These are phyloP conservation scores for Ephestia elutella DNA, from an alignment of 1,140 invertebrate species.

Conservation along the genomic window DNA sequence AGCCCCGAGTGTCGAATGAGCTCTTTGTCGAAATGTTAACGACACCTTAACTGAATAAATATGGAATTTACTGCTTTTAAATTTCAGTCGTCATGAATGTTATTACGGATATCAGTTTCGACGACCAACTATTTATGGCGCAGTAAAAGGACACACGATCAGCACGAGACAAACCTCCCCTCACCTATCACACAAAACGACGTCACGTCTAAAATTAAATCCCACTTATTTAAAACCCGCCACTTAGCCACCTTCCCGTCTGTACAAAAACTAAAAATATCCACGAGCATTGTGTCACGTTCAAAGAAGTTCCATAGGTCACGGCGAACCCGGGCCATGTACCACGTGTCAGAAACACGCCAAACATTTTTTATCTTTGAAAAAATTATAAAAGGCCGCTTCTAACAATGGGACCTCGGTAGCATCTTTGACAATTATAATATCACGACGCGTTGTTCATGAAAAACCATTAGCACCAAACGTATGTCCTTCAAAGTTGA, in stretches of 20 bases:
- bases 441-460: slow-evolving; percentile 42
- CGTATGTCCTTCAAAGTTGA: slow-evolving; percentile 32
- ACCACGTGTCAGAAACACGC: slow-evolving; percentile 71
- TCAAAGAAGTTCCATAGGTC: slow-evolving; percentile 73
- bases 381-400: slow-evolving; percentile 70
- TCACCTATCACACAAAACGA: slow-evolving; percentile 51
- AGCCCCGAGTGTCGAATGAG: slow-evolving; percentile 21
- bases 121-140: slow-evolving; percentile 25
- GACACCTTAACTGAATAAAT: slow-evolving; percentile 24
- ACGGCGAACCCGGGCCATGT: slow-evolving; percentile 59
- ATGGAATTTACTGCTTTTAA: slow-evolving; percentile 23
- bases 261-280: slow-evolving; percentile 73
- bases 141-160: slow-evolving; percentile 58
- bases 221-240: slow-evolving; percentile 69
- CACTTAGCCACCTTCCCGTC: slow-evolving; percentile 70
- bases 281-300: slow-evolving; percentile 66
- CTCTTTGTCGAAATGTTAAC: slow-evolving; percentile 28
- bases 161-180: slow-evolving; percentile 66
- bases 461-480: slow-evolving; percentile 40
- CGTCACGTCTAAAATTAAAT: slow-evolving; percentile 72
- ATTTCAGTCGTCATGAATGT: background rate
- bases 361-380: slow-evolving; percentile 73
- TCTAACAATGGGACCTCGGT: slow-evolving; percentile 66
- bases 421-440: slow-evolving; percentile 75
- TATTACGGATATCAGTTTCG: slow-evolving; percentile 14